phyloP scores from a whole-genome alignment of 2,113 vertebrate species.

The Paratilapia polleni region DNA sequence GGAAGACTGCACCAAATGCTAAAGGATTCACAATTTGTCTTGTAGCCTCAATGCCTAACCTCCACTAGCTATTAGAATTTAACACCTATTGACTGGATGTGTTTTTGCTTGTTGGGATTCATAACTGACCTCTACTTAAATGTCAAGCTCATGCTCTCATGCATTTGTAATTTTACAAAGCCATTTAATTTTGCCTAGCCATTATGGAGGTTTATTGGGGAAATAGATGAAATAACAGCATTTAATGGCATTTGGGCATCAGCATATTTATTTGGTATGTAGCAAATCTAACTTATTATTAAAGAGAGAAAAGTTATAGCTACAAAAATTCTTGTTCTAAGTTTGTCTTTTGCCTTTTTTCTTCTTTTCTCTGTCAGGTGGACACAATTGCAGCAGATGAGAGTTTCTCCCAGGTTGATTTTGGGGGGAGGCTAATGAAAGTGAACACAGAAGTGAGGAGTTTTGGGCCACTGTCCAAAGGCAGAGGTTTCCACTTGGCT shows the following conservation, averaged over 20 bases:
- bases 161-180: constrained; percentile 6
- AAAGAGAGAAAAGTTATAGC: neutral
- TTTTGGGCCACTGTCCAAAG: constrained; percentile 91
- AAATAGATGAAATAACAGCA: neutral
- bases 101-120: constrained; percentile 16
- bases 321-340: neutral
- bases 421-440: constrained; percentile 97
- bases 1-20: neutral
- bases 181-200: neutral
- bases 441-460: constrained; percentile 98
- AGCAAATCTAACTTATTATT: neutral
- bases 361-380: constrained; percentile 68
- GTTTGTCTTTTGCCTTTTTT: neutral
- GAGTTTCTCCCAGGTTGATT: constrained; percentile 91
- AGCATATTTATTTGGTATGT: neutral
- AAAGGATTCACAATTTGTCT: neutral
- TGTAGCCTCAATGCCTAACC: neutral
- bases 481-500: constrained; percentile 93
- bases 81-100: neutral
- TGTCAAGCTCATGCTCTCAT: neutral
- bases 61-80: neutral
- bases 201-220: neutral
- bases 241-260: neutral
- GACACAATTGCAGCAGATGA: constrained; percentile 87
- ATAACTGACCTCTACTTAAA: neutral